Evolutionary conservation across 2,797 vertebrate genomes (phyloP), one percentile per base, ranked within the genome.

Genomic region (Hydrolagus colliei): DNA sequence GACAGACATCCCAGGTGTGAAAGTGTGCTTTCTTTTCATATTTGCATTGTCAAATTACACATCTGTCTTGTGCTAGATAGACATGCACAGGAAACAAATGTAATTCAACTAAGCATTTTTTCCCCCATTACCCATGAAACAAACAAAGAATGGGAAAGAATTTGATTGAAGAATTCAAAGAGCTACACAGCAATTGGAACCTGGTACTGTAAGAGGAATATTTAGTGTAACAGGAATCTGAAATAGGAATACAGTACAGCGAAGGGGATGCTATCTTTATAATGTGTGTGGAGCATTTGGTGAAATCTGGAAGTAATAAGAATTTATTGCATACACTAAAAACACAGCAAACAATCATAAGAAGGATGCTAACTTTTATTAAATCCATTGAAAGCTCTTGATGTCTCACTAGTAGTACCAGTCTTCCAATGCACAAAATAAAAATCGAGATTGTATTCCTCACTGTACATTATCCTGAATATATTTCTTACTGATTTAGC

Each of bases 281-380:
- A 35, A 68, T 8, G 35, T 27, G 20, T 79, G 61, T 35, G 62
- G 61, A 67, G 22, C 59, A 20, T 67, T 13, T 68, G 9, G 79
- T 71, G 13, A 52, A 84, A 41, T 71, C 9, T 67, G 16, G 32
- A 84, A 71, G 18, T 71, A 84, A 71, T 84, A 41, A 71, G 9
- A 71, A 52, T 20, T 84, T 71, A 68, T 35, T 27, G n/a, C 75
- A 67, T n/a, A 13, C 16, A 71, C 35, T 52, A 71, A 71, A 80
- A 71, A 35, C 65, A 84, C 59, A 16, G 59, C 59, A 76, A 35
- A 76, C 13, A 76, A 52, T 41, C 76, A 63, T 9, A 67, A 41
- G 32, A 18, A 35, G 65, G 71, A 84, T 84, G 79, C 65, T 41
- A 18, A 84, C 32, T 84, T 68, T 52, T 84, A 68, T 20, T 67